phyloP scores from a whole-genome alignment of 1,140 invertebrate genomes.

The Radopholus similis region DNA sequence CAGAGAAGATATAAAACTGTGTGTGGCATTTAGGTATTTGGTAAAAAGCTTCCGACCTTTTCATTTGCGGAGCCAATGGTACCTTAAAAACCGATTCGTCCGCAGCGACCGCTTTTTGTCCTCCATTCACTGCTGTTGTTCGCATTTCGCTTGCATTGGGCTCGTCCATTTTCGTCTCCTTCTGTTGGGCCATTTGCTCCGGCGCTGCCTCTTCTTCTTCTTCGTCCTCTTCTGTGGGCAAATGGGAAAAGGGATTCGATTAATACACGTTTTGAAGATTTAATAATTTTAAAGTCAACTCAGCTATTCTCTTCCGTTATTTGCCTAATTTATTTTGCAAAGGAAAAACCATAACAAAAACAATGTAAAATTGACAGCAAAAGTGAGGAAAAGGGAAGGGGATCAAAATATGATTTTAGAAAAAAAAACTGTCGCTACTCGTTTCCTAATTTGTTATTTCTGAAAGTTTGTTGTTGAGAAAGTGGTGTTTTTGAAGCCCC shows the following conservation, averaged over 20 bases:
- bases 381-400: neutral
- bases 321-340: neutral
- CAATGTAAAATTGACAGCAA: neutral
- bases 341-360: neutral
- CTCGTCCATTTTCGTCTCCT: neutral
- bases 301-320: neutral
- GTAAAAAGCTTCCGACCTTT: neutral
- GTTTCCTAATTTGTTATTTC: too few species aligned
- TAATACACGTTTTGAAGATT: neutral
- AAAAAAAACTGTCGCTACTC: neutral
- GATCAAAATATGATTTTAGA: neutral
- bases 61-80: constrained; percentile 18
- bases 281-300: neutral
- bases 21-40: neutral
- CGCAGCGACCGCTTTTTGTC: constrained; percentile 9
- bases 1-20: neutral
- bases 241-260: neutral
- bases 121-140: neutral
- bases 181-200: neutral
- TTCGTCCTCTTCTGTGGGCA: neutral
- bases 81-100: constrained; percentile 24
- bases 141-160: neutral
- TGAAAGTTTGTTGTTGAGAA: too few species aligned
- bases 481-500: too few species aligned
- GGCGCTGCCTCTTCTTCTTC: neutral